Base-by-base conservation (phyloP, 2,888 invertebrate genomes). In the Venusia cambrica region DNA sequence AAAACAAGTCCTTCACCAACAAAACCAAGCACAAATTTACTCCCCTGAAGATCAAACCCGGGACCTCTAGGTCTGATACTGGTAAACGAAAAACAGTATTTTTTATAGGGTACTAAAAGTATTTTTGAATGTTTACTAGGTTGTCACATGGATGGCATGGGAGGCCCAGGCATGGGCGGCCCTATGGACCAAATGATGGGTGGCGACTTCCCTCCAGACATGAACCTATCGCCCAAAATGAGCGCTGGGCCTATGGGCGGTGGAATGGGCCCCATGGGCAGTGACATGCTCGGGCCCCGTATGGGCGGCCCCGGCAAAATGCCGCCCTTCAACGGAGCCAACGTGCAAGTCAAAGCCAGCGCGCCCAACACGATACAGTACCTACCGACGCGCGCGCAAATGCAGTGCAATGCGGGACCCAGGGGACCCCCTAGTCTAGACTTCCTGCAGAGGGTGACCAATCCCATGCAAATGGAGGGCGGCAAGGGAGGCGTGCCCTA, bases 301-400 rank as follows among this genome's bases (percentile, higher is more conserved):
- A 89, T 90, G 74, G 90, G 89, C 30, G 90, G 70, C 26, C 83
- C 79, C 14, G 89, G 89, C 0, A 88, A 87, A 46, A 87, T 87
- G 87, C 75, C 85, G 6, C 91, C 91, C 4, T 90, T 89, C 58
- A 90, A 89, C 66, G 89, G 88, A 4, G 87, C 88, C 4, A 97
- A 96, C 75, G 94, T 96, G 19, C 96, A 96, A 81, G 97, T 98
- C 11, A 98, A 98, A 80, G 95, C 98, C 4, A 97, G 95, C 75
- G 97, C 98, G 5, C 98, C 98, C 0, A 98, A 98, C 79, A 98
- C 98, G 16, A 98, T 98, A 70, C 98, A 98, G 88, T 98, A 98
- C 89, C 91, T 98, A 74, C 98, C 98, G 9, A 96, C 97, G 29
- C 90, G 97, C 79, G 95, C 97, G n/a, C 96, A 96, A 69, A 92